Evolutionary conservation across 1,140 invertebrate species (phyloP).

Genomic region (Physella acuta): DNA sequence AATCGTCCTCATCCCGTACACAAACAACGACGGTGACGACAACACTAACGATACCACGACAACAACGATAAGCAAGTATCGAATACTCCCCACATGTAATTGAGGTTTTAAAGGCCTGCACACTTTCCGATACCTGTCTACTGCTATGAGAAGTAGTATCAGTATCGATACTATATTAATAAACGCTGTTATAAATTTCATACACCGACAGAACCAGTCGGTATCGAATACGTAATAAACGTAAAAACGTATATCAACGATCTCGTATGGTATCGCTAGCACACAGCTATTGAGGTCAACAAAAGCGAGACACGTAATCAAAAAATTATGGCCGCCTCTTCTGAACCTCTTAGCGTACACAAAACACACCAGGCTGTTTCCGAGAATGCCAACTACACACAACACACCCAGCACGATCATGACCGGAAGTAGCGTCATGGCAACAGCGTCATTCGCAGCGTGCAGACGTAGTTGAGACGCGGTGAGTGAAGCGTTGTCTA

Average conservation of each 20-base stretch:
- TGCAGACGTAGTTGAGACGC: no score
- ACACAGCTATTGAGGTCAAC: not conserved
- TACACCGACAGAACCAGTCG: not conserved
- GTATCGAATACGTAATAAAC: not conserved
- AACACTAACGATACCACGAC: not conserved
- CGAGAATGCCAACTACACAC: not conserved
- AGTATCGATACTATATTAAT: not conserved
- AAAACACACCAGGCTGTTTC: not conserved
- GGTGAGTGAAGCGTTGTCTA: no score
- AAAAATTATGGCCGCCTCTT: not conserved
- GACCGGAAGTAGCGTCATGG: not conserved
- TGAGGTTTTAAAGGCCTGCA: not conserved
- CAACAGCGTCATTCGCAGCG: not conserved
- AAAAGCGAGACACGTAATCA: not conserved
- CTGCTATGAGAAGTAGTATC: not conserved
- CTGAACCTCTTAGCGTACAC: not conserved
- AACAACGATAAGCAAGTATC: not conserved
- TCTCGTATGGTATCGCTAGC: not conserved
- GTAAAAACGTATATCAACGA: not conserved
- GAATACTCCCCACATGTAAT: not conserved
- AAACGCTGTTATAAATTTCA: not conserved
- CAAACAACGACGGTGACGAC: not conserved
- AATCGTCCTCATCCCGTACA: not conserved
- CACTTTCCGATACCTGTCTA: slow-evolving; percentile 1
- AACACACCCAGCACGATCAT: not conserved